Conservation (phyloP, 2,797 vertebrate genomes). For the Diceros bicornis region DNA sequence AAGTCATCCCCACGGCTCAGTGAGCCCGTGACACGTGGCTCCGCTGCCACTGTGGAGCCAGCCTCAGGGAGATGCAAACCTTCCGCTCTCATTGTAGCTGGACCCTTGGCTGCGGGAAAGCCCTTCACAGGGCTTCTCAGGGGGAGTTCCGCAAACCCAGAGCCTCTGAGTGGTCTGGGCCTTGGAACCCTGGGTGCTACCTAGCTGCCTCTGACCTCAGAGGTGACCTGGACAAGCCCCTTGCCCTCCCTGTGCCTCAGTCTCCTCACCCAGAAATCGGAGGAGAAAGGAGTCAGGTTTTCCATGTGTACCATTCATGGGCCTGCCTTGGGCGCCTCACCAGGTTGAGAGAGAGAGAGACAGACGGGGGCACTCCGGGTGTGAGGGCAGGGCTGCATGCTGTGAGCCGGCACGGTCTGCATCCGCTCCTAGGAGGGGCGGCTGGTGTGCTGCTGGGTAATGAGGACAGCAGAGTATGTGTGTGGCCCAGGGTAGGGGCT, state of each 20-base stretch:
- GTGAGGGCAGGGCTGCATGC: not conserved
- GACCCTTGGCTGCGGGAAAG: not conserved
- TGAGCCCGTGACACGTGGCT: fast-evolving
- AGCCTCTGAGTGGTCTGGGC: not conserved
- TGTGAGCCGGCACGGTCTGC: fast-evolving
- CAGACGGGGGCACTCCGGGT: not conserved
- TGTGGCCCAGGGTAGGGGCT: not conserved
- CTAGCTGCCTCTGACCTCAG: not conserved
- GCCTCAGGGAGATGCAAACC: not conserved
- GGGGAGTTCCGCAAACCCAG: not conserved
- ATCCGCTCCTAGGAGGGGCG: not conserved
- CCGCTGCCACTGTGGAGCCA: not conserved
- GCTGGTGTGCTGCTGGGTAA: not conserved
- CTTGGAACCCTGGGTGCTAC: not conserved
- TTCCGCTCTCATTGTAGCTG: not conserved
- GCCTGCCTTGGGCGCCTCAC: not conserved
- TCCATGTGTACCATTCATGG: not conserved
- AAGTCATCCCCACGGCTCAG: not conserved
- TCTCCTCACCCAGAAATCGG: not conserved
- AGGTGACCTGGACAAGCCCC: too few species aligned
- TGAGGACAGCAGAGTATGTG: not conserved
- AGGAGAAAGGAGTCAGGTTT: not conserved
- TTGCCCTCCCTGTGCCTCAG: not conserved
- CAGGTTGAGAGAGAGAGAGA: not conserved
- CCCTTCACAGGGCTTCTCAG: not conserved